Percentiles rank a stretch among this genome's conserved stretches.
These are phyloP conservation scores for Percina caprodes DNA, from an alignment of 2,113 vertebrate species.

Conservation along the genomic window DNA sequence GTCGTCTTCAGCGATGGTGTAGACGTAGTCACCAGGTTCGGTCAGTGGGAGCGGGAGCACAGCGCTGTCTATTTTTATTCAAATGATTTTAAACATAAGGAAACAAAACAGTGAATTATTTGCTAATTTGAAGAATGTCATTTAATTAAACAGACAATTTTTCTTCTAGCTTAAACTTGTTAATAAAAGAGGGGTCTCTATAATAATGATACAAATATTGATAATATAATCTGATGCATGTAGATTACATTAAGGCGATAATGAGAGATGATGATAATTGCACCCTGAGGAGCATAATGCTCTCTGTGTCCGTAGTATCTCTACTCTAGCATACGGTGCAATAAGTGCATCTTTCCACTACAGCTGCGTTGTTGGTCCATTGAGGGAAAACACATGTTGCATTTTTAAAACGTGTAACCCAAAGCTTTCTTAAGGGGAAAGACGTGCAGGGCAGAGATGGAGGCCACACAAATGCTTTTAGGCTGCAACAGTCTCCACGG, in stretches of 20 bases:
- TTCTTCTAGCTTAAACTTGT: background rate
- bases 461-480: slow-evolving; percentile 34
- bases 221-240: background rate
- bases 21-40: background rate
- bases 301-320: slow-evolving; percentile 28
- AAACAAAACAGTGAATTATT: background rate
- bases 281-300: slow-evolving; percentile 23
- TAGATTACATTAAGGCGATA: slow-evolving; percentile 5
- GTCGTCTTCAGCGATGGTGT: slow-evolving; percentile 1
- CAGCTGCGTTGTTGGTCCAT: slow-evolving; percentile 40
- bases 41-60: background rate
- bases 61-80: background rate
- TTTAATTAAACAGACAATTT: background rate
- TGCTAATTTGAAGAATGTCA: background rate
- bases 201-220: too few relatives aligned
- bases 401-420: slow-evolving; percentile 69
- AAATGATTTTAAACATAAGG: background rate
- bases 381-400: slow-evolving; percentile 49
- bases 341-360: slow-evolving; percentile 36
- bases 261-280: slow-evolving; percentile 25
- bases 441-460: slow-evolving; percentile 30
- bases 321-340: slow-evolving; percentile 22
- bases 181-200: background rate
- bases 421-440: slow-evolving; percentile 41
- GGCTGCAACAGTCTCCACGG: slow-evolving; percentile 62